Evolutionary conservation across 2,113 vertebrate species (phyloP).

Genomic region (Rhinoderma darwinii): DNA sequence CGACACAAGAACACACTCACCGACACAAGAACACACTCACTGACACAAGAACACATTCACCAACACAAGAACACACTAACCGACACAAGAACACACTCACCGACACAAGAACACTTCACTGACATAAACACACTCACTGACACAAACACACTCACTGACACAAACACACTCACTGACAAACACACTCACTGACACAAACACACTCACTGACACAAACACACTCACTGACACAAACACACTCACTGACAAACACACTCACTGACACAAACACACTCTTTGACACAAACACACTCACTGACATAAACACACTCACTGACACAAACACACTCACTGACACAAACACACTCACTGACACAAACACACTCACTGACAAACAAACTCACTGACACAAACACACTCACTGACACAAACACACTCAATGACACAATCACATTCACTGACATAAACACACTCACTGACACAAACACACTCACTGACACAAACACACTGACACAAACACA

Average conservation of each 20-base stretch:
- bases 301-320: too few relatives aligned
- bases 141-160: neutral
- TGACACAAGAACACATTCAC: neutral
- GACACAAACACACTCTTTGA: neutral
- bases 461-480: too few relatives aligned
- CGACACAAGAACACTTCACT: neutral
- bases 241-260: neutral
- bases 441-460: too few relatives aligned
- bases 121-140: neutral
- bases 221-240: neutral
- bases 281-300: neutral
- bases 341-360: too few relatives aligned
- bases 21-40: neutral
- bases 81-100: neutral
- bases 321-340: too few relatives aligned
- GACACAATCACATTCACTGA: too few relatives aligned
- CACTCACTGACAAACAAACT: too few relatives aligned
- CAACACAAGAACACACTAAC: neutral
- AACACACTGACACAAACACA: too few relatives aligned
- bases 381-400: too few relatives aligned
- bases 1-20: neutral
- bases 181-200: neutral
- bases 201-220: neutral
- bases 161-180: neutral
- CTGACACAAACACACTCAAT: too few relatives aligned